Base-by-base conservation (phyloP, 2,888 invertebrate genomes). In the Tinea trinotella region DNA sequence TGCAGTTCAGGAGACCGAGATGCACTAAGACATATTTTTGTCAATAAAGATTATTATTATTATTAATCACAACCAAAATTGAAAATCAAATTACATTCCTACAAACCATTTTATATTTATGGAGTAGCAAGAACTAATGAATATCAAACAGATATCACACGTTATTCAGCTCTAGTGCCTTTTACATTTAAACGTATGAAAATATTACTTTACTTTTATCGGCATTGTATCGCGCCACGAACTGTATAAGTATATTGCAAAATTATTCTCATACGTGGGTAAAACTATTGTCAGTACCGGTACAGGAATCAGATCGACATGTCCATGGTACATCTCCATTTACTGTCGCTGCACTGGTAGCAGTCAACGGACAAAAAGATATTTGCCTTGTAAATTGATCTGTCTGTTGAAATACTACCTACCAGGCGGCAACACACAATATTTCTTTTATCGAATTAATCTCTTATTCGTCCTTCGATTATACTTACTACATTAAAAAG, bases 351-450 rank as follows among this genome's bases (percentile, higher is more conserved):
- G 71, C 71, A 66, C 60, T 48, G 55, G 67, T 34, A n/a, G 17
- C 34, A 3, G 35, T 13, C 10, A 9, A 30, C 52, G 35, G 12
- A 30, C 52, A 71, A 71, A 74, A 76, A 74, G 74, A 71, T 67
- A 65, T 74, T 70, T 68, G 73, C 74, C 71, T 79, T 77, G 74
- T 76, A 80, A 81, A 81, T 80, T 19, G 46, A 46, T 46, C 19
- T 17, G 46, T 46, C 46, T n/a, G 10, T 46, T 46, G 18, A 4
- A 19, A 46, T 19, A 46, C 3, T n/a, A n/a, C 10, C 17, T 17
- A 9, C 10, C 18, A 19, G 19, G 44, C 44, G 15, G 44, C 15
- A 44, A 44, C 13, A n/a, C n/a, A 4, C 36, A 36, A 36, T 17
- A 40, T 40, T 40, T 40, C 17, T 40, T 2, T 12, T 15, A 40